Evolutionary conservation across 2,888 invertebrate species (phyloP).

Genomic region (Idaea straminata): DNA sequence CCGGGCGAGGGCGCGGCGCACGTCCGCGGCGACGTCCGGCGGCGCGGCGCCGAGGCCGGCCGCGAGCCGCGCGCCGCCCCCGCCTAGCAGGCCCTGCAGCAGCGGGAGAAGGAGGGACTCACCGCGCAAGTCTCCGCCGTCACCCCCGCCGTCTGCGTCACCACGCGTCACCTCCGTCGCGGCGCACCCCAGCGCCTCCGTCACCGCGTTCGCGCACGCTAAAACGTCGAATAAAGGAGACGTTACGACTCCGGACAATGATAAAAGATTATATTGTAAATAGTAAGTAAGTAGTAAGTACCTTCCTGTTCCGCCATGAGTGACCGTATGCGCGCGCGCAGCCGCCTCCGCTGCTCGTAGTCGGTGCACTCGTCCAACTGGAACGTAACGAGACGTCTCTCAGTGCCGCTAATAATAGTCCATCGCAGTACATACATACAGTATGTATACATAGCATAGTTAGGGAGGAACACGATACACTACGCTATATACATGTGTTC

Average conservation of each 20-base stretch:
- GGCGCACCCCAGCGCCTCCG: conserved; percentile 66
- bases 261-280: no score
- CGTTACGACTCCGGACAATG: no score
- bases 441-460: no score
- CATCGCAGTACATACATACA: no score
- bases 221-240: conserved; percentile 16
- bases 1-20: conserved; percentile 87
- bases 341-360: conserved; percentile 91
- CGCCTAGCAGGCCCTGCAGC: conserved; percentile 84
- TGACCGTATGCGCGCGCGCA: conserved; percentile 89
- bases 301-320: conserved; percentile 94
- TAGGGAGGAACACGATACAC: no score
- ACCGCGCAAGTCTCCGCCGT: conserved; percentile 77
- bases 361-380: conserved; percentile 92
- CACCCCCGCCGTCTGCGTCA: conserved; percentile 40
- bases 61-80: conserved; percentile 61
- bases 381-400: conserved; percentile 32
- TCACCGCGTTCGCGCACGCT: conserved; percentile 73
- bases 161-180: conserved; percentile 49
- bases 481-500: no score
- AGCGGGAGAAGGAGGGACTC: conserved; percentile 87
- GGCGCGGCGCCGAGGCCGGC: conserved; percentile 74
- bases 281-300: conserved; percentile 48
- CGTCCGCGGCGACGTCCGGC: conserved; percentile 85
- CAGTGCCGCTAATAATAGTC: no score